Percentiles rank a stretch among this genome's conserved stretches.
Conservation (phyloP, 2,113 vertebrate species). For the Rhombomys opimus region DNA sequence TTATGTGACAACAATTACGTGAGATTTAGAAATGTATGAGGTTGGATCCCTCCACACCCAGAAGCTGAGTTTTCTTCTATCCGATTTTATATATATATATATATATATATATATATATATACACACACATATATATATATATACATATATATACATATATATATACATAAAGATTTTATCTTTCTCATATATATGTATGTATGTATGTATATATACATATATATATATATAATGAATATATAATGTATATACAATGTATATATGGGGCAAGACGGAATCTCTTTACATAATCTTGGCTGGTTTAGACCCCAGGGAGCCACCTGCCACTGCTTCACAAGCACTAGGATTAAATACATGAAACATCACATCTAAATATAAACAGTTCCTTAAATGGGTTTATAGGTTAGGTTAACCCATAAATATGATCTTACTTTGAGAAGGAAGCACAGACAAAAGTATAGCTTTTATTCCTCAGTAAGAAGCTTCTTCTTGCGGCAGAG, state of each 20-base stretch:
- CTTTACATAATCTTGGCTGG: neutral
- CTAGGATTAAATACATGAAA: neutral
- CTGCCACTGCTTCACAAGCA: neutral
- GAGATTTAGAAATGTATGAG: too few species aligned
- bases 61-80: neutral
- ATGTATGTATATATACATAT: too few species aligned
- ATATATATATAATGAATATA: neutral
- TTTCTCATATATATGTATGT: too few species aligned
- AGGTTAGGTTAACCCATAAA: neutral
- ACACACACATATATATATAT: too few species aligned
- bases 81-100: too few species aligned
- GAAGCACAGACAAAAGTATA: neutral
- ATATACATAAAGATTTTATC: too few species aligned
- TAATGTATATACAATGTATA: too few species aligned
- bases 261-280: neutral
- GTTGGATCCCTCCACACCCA: neutral
- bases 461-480: neutral
- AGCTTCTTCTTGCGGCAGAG: neutral
- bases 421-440: neutral
- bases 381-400: neutral
- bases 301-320: too few species aligned
- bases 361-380: neutral
- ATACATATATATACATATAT: too few species aligned
- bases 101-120: too few species aligned
- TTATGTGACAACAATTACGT: too few species aligned